Evolutionary conservation across 2,113 vertebrate genomes (phyloP), one percentile per base, ranked within the genome.

Genomic region (Thunnus thynnus): DNA sequence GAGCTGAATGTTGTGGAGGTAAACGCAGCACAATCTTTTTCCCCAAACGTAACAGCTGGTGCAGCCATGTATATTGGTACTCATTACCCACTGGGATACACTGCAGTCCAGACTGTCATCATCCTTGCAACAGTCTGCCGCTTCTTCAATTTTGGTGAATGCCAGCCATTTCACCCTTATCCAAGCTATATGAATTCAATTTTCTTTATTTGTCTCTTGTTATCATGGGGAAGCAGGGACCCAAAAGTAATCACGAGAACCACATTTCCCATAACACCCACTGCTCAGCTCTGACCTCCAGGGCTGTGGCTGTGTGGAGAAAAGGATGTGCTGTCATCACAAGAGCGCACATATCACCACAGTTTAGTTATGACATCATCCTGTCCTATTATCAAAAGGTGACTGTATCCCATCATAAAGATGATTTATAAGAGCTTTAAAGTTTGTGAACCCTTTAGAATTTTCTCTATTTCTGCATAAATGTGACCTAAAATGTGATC

Each of bases 171-270:
- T 70, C 57, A 46, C 61, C 41, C 36, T 10, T 32, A 47, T 65
- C 52, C 41, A 18, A 18, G 48, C 54, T 58, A 47, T 22, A 72
- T 36, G n/a, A 65, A 80, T 55, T 56, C 50, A 63, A 36, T 72
- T 25, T 54, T 56, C 13, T 72, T 80, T 73, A 61, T 66, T 58
- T 73, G 52, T 57, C 50, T n/a, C 47, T 58, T 52, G 27, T 25
- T 22, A 9, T 8, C 51, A 56, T 54, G 17, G 41, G 75, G 51
- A 12, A 41, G 14, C 65, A 63, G 27, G 60, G 57, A n/a, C 17
- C 16, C 47, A 46, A 68, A 66, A 77, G 44, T 51, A 50, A 76
- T 60, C 64, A 58, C 0, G 52, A 18, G 20, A 54, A 76, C 62
- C 50, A 47, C 62, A 48, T 60, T 47, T 77, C 75, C 75, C 54